phyloP scores from a whole-genome alignment of 1,140 invertebrate genomes.

The Trachymyrmex septentrionalis region DNA sequence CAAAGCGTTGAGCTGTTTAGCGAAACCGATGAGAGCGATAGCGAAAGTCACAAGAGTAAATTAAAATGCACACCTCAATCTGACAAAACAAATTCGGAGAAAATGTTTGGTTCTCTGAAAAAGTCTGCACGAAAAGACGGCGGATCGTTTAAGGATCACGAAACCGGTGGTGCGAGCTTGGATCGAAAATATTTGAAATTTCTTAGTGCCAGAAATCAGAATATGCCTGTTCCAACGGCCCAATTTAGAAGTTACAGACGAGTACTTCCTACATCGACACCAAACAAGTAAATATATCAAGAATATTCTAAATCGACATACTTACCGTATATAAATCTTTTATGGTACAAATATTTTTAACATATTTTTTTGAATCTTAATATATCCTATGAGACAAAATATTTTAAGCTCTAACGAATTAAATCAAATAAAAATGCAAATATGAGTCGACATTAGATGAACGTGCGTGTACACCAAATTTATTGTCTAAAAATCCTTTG shows the following conservation, averaged over 20 bases:
- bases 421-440: too few relatives aligned
- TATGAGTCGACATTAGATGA: too few relatives aligned
- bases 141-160: conserved; percentile 78
- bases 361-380: too few relatives aligned
- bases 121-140: conserved; percentile 87
- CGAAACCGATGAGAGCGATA: conserved; percentile 93
- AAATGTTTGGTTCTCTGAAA: conserved; percentile 90
- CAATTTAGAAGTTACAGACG: conserved; percentile 92
- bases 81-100: conserved; percentile 77
- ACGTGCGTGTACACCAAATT: too few relatives aligned
- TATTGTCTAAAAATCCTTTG: too few relatives aligned
- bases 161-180: conserved; percentile 88
- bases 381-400: too few relatives aligned
- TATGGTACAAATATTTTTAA: too few relatives aligned
- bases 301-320: neutral
- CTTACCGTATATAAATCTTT: too few relatives aligned
- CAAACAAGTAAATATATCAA: conserved; percentile 73
- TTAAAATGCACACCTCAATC: conserved; percentile 76
- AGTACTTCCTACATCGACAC: conserved; percentile 85
- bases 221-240: conserved; percentile 91
- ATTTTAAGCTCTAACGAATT: too few relatives aligned
- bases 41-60: conserved; percentile 85
- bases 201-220: conserved; percentile 87
- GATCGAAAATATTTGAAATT: conserved; percentile 91
- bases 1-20: conserved; percentile 90